Evolutionary conservation across 2,797 vertebrate species (phyloP).

Genomic region (Smutsia gigantea): DNA sequence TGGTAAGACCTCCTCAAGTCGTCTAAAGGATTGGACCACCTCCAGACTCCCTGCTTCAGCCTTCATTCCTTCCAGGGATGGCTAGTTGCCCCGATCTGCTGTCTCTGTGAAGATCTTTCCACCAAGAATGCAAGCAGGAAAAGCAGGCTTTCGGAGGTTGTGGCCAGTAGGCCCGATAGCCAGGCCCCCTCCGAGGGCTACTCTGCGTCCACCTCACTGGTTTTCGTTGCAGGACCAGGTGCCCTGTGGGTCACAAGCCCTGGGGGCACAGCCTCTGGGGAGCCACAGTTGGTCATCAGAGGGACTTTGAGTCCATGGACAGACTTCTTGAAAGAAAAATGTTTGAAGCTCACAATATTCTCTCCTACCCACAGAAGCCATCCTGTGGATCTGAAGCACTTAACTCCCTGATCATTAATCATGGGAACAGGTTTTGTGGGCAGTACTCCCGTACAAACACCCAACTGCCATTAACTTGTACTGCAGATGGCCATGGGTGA

Average conservation of each 20-base stretch:
- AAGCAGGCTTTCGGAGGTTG: not conserved
- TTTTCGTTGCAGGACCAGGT: too few relatives aligned
- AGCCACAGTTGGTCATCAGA: not conserved
- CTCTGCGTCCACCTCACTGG: not conserved
- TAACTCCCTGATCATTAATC: not conserved
- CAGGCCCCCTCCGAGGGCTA: not conserved
- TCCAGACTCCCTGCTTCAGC: not conserved
- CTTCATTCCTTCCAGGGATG: not conserved
- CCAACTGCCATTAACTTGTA: not conserved
- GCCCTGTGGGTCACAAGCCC: not conserved
- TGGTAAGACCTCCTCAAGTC: not conserved
- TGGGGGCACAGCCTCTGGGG: not conserved
- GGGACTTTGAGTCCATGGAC: not conserved
- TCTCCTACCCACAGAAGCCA: conserved; percentile 21
- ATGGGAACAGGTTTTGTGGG: not conserved
- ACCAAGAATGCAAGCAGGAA: not conserved
- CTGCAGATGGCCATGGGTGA: not conserved
- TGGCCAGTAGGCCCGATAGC: not conserved
- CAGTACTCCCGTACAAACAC: not conserved
- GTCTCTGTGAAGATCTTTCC: conserved; percentile 1
- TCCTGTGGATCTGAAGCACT: not conserved
- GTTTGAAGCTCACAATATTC: not conserved
- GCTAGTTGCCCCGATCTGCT: not conserved
- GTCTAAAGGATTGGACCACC: not conserved
- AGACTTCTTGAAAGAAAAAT: not conserved